phyloP scores from a whole-genome alignment of 2,113 vertebrate species.

The Corythornis cristatus region DNA sequence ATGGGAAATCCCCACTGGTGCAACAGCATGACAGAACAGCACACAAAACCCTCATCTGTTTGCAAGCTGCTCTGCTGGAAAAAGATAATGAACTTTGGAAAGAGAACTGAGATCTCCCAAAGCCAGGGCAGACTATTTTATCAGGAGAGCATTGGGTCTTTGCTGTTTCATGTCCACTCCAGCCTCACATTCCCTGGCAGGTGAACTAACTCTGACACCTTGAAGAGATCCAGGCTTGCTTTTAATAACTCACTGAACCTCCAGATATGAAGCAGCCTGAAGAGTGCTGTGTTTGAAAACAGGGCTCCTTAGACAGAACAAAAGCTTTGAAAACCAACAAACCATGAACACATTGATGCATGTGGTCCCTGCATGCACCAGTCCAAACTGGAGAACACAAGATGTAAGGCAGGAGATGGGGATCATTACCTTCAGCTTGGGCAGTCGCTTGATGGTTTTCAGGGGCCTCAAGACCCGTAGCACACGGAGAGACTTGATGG shows the following conservation, averaged over 20 bases:
- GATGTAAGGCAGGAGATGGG: background rate
- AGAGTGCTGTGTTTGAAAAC: background rate
- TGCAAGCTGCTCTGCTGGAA: background rate
- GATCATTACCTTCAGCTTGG: constrained; percentile 92
- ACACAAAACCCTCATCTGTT: background rate
- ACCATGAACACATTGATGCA: rapidly evolving
- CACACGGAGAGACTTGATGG: constrained; percentile 97
- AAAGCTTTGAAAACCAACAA: background rate
- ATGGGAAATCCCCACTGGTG: background rate
- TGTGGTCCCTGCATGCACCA: rapidly evolving
- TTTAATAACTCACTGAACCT: background rate
- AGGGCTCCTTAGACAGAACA: background rate
- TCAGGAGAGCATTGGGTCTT: background rate
- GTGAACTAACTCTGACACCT: background rate
- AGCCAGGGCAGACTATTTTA: background rate
- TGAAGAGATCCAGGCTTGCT: background rate
- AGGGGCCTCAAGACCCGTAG: constrained; percentile 92
- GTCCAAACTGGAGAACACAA: background rate
- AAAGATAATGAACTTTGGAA: background rate
- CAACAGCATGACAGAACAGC: background rate
- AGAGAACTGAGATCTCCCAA: background rate
- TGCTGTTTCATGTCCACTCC: background rate
- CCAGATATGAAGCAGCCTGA: background rate
- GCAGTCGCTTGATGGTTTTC: constrained; percentile 97
- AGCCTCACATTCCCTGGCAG: background rate